These are phyloP conservation scores for Copsychus sechellarum DNA, from an alignment of 2,113 vertebrate genomes.

Conservation along the genomic window DNA sequence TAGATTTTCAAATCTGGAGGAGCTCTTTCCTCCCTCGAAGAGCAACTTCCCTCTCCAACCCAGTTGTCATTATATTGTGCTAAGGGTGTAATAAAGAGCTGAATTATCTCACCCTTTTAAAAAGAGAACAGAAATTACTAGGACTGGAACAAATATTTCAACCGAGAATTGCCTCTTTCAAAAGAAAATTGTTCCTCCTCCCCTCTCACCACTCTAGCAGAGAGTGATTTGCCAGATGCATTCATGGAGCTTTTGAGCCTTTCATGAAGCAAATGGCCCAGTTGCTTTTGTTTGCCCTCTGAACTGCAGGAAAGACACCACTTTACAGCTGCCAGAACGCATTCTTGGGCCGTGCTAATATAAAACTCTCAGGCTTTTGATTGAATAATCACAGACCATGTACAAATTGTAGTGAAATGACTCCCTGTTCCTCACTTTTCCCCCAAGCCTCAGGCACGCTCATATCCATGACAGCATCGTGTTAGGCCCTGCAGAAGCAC, in stretches of 20 bases:
- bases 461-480: accelerated
- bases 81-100: background rate
- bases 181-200: background rate
- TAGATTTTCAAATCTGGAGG: background rate
- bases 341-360: background rate
- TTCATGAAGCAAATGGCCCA: background rate
- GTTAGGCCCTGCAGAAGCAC: background rate
- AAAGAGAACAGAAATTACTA: background rate
- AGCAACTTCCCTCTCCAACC: background rate
- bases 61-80: too few species aligned
- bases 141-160: background rate
- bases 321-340: background rate
- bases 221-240: background rate
- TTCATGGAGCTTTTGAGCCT: background rate
- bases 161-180: background rate
- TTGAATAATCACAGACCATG: background rate
- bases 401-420: background rate
- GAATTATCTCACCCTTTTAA: background rate
- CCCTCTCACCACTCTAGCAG: background rate
- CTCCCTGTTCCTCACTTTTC: background rate
- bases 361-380: background rate
- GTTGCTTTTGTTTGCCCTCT: background rate
- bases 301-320: background rate
- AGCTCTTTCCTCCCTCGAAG: background rate
- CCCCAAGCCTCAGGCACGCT: background rate